Conservation (phyloP, 2,888 invertebrate genomes). For the Synanthedon formicaeformis region DNA sequence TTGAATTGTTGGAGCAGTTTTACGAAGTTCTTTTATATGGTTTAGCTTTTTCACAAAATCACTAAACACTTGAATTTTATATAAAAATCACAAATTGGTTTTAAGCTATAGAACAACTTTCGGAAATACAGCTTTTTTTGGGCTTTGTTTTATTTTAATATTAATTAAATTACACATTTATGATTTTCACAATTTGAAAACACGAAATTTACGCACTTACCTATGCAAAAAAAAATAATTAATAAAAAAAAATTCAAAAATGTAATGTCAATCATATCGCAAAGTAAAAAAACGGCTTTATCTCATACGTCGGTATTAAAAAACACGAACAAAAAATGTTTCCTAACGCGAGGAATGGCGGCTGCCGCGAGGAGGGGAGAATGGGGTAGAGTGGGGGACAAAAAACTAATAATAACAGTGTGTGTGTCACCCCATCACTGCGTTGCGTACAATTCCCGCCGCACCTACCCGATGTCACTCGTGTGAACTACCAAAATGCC, state of each 20-base stretch:
- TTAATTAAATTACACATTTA: too few relatives aligned
- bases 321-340: slow-evolving; percentile 51
- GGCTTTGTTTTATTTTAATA: too few relatives aligned
- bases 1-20: too few relatives aligned
- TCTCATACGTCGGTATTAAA: slow-evolving; percentile 4
- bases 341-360: slow-evolving; percentile 55
- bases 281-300: background rate
- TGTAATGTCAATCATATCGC: background rate
- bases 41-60: too few relatives aligned
- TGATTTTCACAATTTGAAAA: too few relatives aligned
- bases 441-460: slow-evolving; percentile 41
- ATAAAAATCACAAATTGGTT: too few relatives aligned
- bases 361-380: slow-evolving; percentile 32
- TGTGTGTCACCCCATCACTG: slow-evolving; percentile 58
- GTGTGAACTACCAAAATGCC: slow-evolving; percentile 40
- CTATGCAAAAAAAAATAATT: slow-evolving; percentile 4
- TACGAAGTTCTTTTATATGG: too few relatives aligned
- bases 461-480: slow-evolving; percentile 46
- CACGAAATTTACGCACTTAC: too few relatives aligned
- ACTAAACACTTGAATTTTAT: too few relatives aligned
- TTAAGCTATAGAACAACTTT: too few relatives aligned
- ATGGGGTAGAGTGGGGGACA: slow-evolving; percentile 48
- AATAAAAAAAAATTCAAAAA: background rate
- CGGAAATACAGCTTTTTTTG: too few relatives aligned
- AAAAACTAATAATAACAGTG: slow-evolving; percentile 69